These are phyloP conservation scores for Alligator mississippiensis DNA, from an alignment of 2,113 vertebrate genomes.

Conservation along the genomic window DNA sequence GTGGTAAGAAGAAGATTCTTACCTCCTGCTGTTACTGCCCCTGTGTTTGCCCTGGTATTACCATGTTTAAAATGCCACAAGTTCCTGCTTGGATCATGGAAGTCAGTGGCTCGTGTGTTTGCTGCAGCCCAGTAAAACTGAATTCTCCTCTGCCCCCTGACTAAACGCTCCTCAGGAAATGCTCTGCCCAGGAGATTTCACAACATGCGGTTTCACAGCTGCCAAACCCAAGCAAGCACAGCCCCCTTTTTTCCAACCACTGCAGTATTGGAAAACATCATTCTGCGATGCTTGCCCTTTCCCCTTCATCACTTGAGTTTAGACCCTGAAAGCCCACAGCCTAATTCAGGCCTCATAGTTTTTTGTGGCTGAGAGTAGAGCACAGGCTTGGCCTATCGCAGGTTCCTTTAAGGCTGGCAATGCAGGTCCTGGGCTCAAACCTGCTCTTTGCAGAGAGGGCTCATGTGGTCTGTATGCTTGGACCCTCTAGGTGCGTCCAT, in stretches of 20 bases:
- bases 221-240: background rate
- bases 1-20: background rate
- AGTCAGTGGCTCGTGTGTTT: background rate
- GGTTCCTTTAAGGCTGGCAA: too few relatives aligned
- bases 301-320: background rate
- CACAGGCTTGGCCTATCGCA: background rate
- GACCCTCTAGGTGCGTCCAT: conserved; percentile 64
- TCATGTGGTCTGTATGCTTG: background rate
- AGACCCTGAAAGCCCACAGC: background rate
- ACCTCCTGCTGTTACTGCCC: background rate
- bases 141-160: background rate
- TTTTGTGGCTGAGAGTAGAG: background rate
- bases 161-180: background rate
- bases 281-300: background rate
- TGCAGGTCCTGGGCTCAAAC: background rate
- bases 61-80: background rate
- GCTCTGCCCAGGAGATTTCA: background rate
- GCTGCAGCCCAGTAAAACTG: background rate
- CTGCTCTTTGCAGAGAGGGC: background rate
- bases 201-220: background rate
- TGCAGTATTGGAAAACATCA: background rate
- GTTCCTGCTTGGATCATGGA: background rate
- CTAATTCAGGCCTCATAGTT: background rate
- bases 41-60: background rate
- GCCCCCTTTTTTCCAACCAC: background rate